These are phyloP conservation scores for Galeopterus variegatus DNA, from an alignment of 2,113 vertebrate species.

Conservation along the genomic window DNA sequence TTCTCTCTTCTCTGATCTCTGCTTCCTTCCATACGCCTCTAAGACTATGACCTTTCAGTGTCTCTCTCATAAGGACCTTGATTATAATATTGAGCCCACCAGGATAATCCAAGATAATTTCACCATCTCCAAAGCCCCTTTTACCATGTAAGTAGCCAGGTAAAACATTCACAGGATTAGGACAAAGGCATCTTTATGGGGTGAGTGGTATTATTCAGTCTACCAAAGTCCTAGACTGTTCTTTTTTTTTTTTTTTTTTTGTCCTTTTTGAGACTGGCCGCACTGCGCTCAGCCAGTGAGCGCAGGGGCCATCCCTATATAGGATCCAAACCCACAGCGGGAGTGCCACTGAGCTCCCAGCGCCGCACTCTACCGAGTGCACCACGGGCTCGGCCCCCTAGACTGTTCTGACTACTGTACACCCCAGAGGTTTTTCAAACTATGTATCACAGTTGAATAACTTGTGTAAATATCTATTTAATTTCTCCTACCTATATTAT, in stretches of 20 bases:
- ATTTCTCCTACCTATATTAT: not conserved
- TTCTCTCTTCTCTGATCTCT: not conserved
- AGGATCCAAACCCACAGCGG: too few species aligned
- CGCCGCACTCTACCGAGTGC: too few species aligned
- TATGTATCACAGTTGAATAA: not conserved
- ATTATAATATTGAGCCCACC: not conserved
- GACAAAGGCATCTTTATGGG: not conserved
- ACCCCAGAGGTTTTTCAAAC: not conserved
- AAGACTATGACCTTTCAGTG: not conserved
- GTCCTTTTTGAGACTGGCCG: too few species aligned
- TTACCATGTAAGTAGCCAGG: too few species aligned
- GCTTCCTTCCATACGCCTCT: not conserved
- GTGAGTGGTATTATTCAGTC: not conserved
- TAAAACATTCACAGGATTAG: not conserved
- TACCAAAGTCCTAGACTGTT: not conserved
- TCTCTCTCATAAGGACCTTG: not conserved
- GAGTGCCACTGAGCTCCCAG: too few species aligned
- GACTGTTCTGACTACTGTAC: not conserved
- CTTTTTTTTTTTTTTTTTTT: too few species aligned
- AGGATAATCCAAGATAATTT: not conserved
- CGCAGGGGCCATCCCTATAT: too few species aligned
- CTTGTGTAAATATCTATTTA: not conserved
- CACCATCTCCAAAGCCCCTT: not conserved
- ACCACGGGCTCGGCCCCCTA: too few species aligned
- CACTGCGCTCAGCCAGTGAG: too few species aligned